A percentile compares a stretch with the other conserved stretches of the same genome.
Conservation (phyloP, 2,888 invertebrate genomes). For the Campoletis raptor region DNA sequence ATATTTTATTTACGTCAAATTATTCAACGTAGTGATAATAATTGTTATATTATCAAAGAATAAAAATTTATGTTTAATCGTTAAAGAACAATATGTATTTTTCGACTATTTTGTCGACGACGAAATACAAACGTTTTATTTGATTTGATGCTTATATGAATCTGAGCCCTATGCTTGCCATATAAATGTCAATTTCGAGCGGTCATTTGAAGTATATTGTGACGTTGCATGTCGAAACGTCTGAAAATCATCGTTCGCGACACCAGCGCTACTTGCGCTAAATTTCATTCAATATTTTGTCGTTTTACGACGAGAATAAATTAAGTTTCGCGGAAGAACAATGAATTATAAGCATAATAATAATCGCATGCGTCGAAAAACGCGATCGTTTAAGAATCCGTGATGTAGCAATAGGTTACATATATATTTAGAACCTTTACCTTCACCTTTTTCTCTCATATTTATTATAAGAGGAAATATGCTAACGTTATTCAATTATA, state of each 20-base stretch:
- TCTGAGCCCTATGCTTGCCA: conserved; percentile 3
- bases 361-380: conserved; percentile 42
- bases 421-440: conserved; percentile 19
- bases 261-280: neutral
- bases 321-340: neutral
- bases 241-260: neutral
- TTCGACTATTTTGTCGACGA: neutral
- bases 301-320: neutral
- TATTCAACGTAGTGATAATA: conserved; percentile 7
- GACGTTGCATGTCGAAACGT: neutral
- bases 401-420: conserved; percentile 65
- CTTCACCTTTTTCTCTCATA: neutral
- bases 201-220: neutral
- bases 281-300: neutral
- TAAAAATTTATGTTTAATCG: neutral
- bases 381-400: conserved; percentile 63
- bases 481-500: conserved; percentile 53
- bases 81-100: neutral
- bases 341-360: conserved; percentile 47
- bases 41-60: neutral
- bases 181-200: conserved; percentile 12
- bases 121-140: neutral
- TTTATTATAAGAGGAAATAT: conserved; percentile 36
- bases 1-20: neutral
- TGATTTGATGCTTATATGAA: neutral